Base-by-base conservation (phyloP, 2,888 invertebrate genomes). In the Euphydryas editha region DNA sequence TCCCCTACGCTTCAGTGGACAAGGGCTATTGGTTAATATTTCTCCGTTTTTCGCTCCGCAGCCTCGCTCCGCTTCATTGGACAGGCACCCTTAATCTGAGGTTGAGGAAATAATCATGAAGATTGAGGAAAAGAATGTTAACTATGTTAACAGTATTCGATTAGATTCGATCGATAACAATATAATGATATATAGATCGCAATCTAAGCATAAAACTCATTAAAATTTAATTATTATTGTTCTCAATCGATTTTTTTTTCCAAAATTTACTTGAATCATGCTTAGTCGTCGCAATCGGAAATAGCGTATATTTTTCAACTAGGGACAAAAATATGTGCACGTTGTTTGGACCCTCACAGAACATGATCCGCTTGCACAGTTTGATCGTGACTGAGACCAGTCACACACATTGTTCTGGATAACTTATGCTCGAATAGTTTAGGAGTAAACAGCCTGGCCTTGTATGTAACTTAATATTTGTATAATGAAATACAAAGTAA, bases 361-460 rank as follows among this genome's bases (percentile, higher is more conserved):
- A 30, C 30, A 30, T 8, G 6, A 47, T 54, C 63, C 63, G 71
- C 62, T 64, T 59, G 72, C 70, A 72, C 72, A 68, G 58, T 63
- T 67, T 65, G 62, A 65, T 49, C 30, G 44, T 62, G 55, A 21
- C 37, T 20, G 44, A 51, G n/a, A 54, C 51, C 66, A 54, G 68
- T 69, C 58, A 71, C 59, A 64, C 80, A 80, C 90, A 91, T 80
- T 90, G 91, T 92, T 92, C 92, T 92, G 92, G 92, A 92, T 92
- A 92, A 92, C 92, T 92, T 92, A 92, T 91, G 80, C 78, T 81
- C 82, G 81, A 81, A 82, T 86, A 84, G 84, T 85, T 81, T 87
- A 87, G 83, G 82, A 79, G 78, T 84, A 78, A 83, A 81, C 76
- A 76, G 76, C 72, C 72, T 73, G 74, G 72, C 72, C 73, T 73